Percentiles rank a stretch among this genome's conserved stretches.
These are phyloP conservation scores for Choristoneura fumiferana DNA, from an alignment of 1,140 invertebrate species.

Conservation along the genomic window DNA sequence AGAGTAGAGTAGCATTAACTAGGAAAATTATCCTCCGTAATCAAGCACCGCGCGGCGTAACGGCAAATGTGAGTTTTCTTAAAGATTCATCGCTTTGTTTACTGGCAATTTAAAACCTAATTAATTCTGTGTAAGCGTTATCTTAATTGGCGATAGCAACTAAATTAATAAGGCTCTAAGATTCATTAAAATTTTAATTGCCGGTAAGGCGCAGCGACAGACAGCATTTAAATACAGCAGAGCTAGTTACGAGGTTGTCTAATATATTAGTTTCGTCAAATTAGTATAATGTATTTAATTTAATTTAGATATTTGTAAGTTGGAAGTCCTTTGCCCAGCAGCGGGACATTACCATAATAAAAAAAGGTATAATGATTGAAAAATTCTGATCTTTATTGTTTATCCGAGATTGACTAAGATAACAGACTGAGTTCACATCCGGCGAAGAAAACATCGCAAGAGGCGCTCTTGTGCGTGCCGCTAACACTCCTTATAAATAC, in stretches of 20 bases:
- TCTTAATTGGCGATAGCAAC: neutral
- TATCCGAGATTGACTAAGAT: too few species aligned
- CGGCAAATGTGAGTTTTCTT: neutral
- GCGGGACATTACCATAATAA: too few species aligned
- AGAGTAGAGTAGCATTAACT: neutral
- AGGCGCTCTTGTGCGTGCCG: conserved; percentile 57
- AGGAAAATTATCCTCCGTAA: neutral
- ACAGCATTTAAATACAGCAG: too few species aligned
- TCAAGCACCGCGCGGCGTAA: neutral
- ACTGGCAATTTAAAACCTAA: conserved; percentile 16
- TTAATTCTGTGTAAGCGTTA: conserved; percentile 5
- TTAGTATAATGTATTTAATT: too few species aligned
- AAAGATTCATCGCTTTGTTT: neutral
- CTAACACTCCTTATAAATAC: conserved; percentile 75
- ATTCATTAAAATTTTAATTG: conserved; percentile 16
- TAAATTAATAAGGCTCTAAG: conserved; percentile 3
- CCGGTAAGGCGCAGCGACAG: conserved; percentile 26
- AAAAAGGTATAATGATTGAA: too few species aligned
- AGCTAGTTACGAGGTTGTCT: too few species aligned
- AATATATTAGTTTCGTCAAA: too few species aligned
- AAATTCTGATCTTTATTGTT: too few species aligned
- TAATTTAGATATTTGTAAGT: too few species aligned
- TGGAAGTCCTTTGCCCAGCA: too few species aligned
- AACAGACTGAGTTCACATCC: neutral
- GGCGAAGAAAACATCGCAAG: conserved; percentile 35